A percentile compares a stretch with the other conserved stretches of the same genome.
These are phyloP conservation scores for Cloeon dipterum DNA, from an alignment of 2,888 invertebrate species.

Conservation along the genomic window DNA sequence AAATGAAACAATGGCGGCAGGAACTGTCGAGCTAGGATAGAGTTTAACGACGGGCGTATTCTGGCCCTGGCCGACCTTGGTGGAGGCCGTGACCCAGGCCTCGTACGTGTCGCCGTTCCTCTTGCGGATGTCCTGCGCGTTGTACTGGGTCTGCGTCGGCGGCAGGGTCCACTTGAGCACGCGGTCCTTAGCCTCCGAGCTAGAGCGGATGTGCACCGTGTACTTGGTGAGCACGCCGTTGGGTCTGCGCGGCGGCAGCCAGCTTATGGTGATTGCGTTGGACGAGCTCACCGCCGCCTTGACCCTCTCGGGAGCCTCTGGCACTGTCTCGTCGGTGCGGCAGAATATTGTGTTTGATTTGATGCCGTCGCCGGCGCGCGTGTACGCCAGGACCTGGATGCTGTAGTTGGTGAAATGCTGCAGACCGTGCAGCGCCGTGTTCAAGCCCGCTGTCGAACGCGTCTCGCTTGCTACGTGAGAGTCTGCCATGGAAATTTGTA, in stretches of 20 bases:
- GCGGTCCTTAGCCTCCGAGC: neutral
- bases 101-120: conserved; percentile 29
- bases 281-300: conserved; percentile 33
- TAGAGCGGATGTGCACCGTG: conserved; percentile 22
- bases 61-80: conserved; percentile 33
- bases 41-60: conserved; percentile 29
- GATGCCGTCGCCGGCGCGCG: conserved; percentile 34
- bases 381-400: conserved; percentile 34
- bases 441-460: conserved; percentile 13
- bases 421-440: conserved; percentile 23
- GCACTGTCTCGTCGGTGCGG: conserved; percentile 33
- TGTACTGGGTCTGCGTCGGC: conserved; percentile 18
- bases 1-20: conserved; percentile 31
- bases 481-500: too few species aligned
- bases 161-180: conserved; percentile 10
- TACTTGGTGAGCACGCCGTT: conserved; percentile 38
- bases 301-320: conserved; percentile 33
- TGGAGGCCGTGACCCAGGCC: conserved; percentile 35
- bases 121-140: conserved; percentile 25
- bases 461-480: conserved; percentile 7
- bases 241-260: conserved; percentile 35
- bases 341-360: conserved; percentile 28
- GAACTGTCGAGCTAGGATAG: conserved; percentile 22
- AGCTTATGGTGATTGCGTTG: conserved; percentile 33
- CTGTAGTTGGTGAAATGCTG: conserved; percentile 39